These are phyloP conservation scores for Phocoena phocoena DNA, from an alignment of 2,113 vertebrate species.

Conservation along the genomic window DNA sequence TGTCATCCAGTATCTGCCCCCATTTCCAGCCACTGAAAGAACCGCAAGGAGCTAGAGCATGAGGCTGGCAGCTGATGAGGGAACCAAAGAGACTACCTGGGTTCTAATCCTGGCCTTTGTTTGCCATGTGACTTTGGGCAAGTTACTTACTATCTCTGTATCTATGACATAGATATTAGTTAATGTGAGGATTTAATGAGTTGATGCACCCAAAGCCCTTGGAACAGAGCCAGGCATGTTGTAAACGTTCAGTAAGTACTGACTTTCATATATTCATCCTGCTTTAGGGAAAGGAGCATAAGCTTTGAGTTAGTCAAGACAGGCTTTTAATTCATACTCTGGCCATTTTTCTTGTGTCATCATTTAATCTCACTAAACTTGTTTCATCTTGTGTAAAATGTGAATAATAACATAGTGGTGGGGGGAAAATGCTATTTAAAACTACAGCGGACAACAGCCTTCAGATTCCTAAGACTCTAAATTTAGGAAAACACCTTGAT, in stretches of 20 bases:
- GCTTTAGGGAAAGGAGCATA: not conserved
- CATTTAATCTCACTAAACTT: conserved; percentile 42
- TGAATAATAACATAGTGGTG: not conserved
- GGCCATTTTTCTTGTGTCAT: not conserved
- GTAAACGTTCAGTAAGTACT: not conserved
- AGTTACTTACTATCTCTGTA: not conserved
- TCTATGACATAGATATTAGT: not conserved
- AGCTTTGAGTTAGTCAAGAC: not conserved
- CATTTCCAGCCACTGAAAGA: not conserved
- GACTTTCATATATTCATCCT: not conserved
- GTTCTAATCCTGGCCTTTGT: not conserved
- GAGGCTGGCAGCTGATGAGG: not conserved
- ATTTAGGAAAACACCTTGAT: not conserved
- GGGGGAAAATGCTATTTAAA: not conserved
- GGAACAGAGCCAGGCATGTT: not conserved
- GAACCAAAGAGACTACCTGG: not conserved
- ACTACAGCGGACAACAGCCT: not conserved
- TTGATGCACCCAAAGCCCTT: not conserved
- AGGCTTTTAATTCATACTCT: conserved; percentile 30
- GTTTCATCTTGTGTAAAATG: conserved; percentile 43
- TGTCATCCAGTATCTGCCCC: not conserved
- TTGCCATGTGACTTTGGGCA: not conserved
- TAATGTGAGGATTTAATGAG: not conserved
- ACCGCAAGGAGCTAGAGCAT: not conserved
- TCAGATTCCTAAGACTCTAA: not conserved